Evolutionary conservation across 2,113 vertebrate species (phyloP), one percentile per base, ranked within the genome.

Genomic region (Origma solitaria): DNA sequence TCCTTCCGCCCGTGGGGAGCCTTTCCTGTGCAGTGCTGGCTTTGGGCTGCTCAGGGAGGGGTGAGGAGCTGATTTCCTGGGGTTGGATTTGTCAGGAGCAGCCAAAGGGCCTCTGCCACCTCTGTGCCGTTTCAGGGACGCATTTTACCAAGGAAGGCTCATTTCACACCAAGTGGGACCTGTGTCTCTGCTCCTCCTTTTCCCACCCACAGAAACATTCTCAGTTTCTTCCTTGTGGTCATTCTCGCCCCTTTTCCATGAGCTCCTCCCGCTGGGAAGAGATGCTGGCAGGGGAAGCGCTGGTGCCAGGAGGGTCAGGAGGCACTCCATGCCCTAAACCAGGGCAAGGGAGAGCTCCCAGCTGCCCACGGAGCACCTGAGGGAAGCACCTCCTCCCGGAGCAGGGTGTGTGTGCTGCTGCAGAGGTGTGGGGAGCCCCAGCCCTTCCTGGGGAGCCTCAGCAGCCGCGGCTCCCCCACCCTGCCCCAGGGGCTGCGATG

Each of bases 21-120:
- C 13, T 33, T 28, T 44, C 11, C 38, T 2, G 7, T 0, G 24
- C 30, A 9, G 18, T 20, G 44, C 61, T 77, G 69, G 20, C 5
- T 7, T 10, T 1, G 40, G 30, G 45, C 45, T 61, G 13, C 11
- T 1, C 9, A 0, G 3, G 24, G n/a, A 2, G 0, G 13, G 31
- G 30, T 2, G 35, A 69, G 60, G 10, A 20, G 38, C 13, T 6
- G 65, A 17, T 35, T 51, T 82, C 54, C 69, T 88, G 60, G 4
- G 30, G 0, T 0, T 24, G 4, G 18, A 3, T 11, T 22, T 17
- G 31, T 3, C 19, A 7, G 1, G 35, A 72, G 76, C 1, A 4
- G 22, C 50, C 44, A 35, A 6, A 6, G 53, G 57, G 18, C 5
- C 40, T n/a, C 5, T 21, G 33, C 22, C 31, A 2, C 64, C 16